Percentiles rank a stretch among this genome's conserved stretches.
Conservation (phyloP, 2,888 invertebrate species). For the Coronaproctus castanopsis region DNA sequence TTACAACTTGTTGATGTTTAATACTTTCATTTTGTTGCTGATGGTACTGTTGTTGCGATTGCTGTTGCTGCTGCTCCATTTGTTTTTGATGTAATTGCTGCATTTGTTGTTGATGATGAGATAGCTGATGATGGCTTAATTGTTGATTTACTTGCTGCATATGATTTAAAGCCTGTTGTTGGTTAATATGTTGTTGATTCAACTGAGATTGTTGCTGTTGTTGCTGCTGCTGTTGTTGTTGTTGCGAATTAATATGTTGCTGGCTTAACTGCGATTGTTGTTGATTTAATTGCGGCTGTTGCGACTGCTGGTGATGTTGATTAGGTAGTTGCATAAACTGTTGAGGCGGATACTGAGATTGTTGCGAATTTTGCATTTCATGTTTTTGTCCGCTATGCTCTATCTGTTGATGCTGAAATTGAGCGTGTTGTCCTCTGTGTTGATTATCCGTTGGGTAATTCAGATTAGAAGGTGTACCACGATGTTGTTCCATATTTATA, state of each 20-base stretch:
- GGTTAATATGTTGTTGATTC: slow-evolving; percentile 24
- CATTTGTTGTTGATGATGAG: slow-evolving; percentile 21
- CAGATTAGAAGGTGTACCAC: background rate
- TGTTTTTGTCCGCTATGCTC: slow-evolving; percentile 27
- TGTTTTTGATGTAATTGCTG: slow-evolving; percentile 18
- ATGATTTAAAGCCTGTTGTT: slow-evolving; percentile 20
- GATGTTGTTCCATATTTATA: background rate
- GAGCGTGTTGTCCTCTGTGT: slow-evolving; percentile 20
- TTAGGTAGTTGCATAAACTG: slow-evolving; percentile 23
- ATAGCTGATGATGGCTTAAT: slow-evolving; percentile 13
- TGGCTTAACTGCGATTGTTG: slow-evolving; percentile 20
- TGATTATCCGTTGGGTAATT: slow-evolving; percentile 24
- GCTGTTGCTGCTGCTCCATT: slow-evolving; percentile 14
- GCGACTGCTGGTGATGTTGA: slow-evolving; percentile 24
- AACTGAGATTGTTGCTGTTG: slow-evolving; percentile 28
- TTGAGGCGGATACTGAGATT: slow-evolving; percentile 20
- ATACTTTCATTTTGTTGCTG: slow-evolving; percentile 23
- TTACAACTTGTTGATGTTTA: slow-evolving; percentile 14
- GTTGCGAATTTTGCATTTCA: slow-evolving; percentile 31
- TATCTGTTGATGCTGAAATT: slow-evolving; percentile 25
- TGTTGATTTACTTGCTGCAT: slow-evolving; percentile 12
- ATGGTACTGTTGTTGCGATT: slow-evolving; percentile 9
- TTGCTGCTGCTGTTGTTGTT: slow-evolving; percentile 24
- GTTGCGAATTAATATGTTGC: slow-evolving; percentile 15
- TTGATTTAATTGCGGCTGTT: slow-evolving; percentile 22